Conservation (phyloP, 1,140 invertebrate genomes). For the Nixonia krombeini region DNA sequence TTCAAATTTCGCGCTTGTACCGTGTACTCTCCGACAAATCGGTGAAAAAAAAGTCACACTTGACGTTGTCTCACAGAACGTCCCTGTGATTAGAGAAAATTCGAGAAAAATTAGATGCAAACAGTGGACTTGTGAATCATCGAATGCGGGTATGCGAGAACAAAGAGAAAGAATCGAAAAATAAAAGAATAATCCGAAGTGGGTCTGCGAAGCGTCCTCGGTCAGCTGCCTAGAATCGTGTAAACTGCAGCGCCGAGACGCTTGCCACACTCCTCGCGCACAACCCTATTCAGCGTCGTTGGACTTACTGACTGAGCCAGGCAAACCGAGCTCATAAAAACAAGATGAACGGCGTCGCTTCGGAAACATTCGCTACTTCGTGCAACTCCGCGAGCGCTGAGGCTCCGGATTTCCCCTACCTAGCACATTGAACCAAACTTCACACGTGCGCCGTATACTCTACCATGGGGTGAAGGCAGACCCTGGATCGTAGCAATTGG, state of each 20-base stretch:
- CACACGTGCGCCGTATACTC: background rate
- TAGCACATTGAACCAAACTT: background rate
- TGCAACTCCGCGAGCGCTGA: background rate
- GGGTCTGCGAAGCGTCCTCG: background rate
- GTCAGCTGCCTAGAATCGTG: constrained; percentile 14
- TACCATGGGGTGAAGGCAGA: no score
- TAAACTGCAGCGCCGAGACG: constrained; percentile 2
- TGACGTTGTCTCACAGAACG: background rate
- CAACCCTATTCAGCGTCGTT: constrained; percentile 21
- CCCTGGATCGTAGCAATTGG: no score
- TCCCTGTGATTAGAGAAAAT: background rate
- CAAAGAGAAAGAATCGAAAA: background rate
- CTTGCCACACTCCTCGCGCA: constrained; percentile 19
- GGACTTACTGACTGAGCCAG: constrained; percentile 21
- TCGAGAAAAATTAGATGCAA: background rate
- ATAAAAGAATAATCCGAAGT: background rate
- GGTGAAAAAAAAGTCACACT: background rate
- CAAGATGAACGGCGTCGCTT: constrained; percentile 1
- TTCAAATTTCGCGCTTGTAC: constrained; percentile 9
- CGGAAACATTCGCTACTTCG: background rate
- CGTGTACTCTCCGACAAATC: background rate
- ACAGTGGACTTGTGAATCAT: no score
- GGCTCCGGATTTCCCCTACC: background rate
- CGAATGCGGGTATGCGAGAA: background rate
- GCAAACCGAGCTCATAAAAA: no score